Evolutionary conservation across 2,888 invertebrate genomes (phyloP).

Genomic region (Diachrysia chrysitis): DNA sequence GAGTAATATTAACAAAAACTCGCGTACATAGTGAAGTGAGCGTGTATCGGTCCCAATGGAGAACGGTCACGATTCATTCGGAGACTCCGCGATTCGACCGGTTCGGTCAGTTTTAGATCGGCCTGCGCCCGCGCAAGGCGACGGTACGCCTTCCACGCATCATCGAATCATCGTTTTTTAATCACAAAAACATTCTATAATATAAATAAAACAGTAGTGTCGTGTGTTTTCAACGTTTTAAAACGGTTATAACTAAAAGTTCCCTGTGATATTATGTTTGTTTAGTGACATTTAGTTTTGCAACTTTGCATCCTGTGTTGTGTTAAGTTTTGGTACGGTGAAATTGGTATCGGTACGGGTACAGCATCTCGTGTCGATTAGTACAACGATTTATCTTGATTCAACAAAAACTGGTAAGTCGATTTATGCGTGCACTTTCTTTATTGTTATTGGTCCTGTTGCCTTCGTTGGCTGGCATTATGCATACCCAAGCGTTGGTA

Average conservation of each 20-base stretch:
- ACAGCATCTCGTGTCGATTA: constrained; percentile 72
- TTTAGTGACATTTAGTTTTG: constrained; percentile 51
- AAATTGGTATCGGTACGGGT: constrained; percentile 75
- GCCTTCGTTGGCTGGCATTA: constrained; percentile 25
- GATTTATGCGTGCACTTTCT: constrained; percentile 60
- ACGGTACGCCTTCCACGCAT: constrained; percentile 68
- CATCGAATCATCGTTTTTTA: constrained; percentile 70
- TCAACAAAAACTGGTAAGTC: constrained; percentile 78
- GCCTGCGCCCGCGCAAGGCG: constrained; percentile 73
- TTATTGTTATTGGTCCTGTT: constrained; percentile 66
- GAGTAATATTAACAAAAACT: constrained; percentile 53
- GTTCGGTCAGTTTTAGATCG: constrained; percentile 86
- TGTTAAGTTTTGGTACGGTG: constrained; percentile 66
- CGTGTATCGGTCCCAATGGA: constrained; percentile 63
- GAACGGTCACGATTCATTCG: constrained; percentile 71
- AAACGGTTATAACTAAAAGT: constrained; percentile 31
- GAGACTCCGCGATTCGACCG: constrained; percentile 78
- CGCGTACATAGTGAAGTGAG: constrained; percentile 57
- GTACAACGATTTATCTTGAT: constrained; percentile 79
- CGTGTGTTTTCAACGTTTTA: constrained; percentile 49
- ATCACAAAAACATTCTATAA: constrained; percentile 62
- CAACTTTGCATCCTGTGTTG: constrained; percentile 59
- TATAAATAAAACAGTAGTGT: constrained; percentile 59
- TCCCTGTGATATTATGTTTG: constrained; percentile 31
- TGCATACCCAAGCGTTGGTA: constrained; percentile 53